Percentiles rank a stretch among this genome's conserved stretches.
phyloP scores from a whole-genome alignment of 2,888 invertebrate genomes.

The Sycophila texana region DNA sequence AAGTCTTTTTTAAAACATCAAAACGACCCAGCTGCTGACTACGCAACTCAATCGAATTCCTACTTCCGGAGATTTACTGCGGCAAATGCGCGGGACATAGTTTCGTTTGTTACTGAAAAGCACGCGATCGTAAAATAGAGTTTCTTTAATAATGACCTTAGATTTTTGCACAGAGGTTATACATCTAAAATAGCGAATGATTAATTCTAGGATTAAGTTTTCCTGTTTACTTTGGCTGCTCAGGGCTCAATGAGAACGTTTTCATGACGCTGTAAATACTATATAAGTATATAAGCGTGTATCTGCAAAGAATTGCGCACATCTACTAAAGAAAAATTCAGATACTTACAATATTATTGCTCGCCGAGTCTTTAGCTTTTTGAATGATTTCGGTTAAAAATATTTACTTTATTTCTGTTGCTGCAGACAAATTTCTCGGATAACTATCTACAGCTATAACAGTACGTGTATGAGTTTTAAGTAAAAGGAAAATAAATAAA shows the following conservation, averaged over 20 bases:
- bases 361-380: background rate
- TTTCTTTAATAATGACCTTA: constrained; percentile 1
- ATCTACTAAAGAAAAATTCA: constrained; percentile 34
- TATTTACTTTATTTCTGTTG: too few relatives aligned
- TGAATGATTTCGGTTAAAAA: too few relatives aligned
- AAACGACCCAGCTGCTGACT: background rate
- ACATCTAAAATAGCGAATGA: constrained; percentile 18
- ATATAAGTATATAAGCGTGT: constrained; percentile 28
- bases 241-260: constrained; percentile 27
- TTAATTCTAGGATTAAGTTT: constrained; percentile 30
- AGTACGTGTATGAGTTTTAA: too few relatives aligned
- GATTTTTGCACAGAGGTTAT: constrained; percentile 6
- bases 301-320: constrained; percentile 27
- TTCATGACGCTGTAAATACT: constrained; percentile 37
- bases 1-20: constrained; percentile 10
- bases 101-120: background rate
- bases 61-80: background rate
- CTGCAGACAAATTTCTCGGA: too few relatives aligned
- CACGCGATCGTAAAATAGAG: background rate
- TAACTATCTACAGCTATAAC: too few relatives aligned
- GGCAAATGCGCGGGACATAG: background rate
- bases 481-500: too few relatives aligned
- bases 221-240: constrained; percentile 46
- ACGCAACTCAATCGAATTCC: background rate
- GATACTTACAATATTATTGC: constrained; percentile 53